These are phyloP conservation scores for Caloenas nicobarica DNA, from an alignment of 2,113 vertebrate species.

Conservation along the genomic window DNA sequence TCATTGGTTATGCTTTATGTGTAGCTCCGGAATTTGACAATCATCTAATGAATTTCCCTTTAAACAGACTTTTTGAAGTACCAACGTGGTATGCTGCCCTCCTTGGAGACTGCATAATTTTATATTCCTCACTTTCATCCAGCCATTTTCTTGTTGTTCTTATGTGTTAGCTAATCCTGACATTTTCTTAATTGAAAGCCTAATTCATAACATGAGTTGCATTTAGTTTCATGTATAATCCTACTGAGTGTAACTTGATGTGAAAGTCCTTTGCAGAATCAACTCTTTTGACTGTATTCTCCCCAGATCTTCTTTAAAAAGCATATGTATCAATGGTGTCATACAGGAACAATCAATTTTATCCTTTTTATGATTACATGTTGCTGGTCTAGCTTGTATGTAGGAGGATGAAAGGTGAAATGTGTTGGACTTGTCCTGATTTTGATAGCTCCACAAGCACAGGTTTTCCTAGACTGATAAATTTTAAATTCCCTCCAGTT, in stretches of 20 bases:
- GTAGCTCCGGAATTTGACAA: neutral
- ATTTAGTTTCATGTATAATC: neutral
- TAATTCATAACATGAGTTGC: neutral
- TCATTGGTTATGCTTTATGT: slow-evolving; percentile 10
- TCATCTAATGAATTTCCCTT: neutral
- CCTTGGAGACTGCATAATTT: neutral
- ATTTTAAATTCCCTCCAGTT: neutral
- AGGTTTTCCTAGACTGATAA: neutral
- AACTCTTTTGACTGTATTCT: neutral
- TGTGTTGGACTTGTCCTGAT: neutral
- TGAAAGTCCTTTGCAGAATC: neutral
- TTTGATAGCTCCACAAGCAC: neutral
- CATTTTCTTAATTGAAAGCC: neutral
- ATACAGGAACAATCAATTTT: neutral
- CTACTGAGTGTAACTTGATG: neutral
- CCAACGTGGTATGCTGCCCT: neutral
- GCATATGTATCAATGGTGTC: neutral
- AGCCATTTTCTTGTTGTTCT: neutral
- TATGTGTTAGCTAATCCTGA: neutral
- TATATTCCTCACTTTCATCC: neutral
- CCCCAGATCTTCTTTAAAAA: neutral
- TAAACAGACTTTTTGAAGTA: neutral
- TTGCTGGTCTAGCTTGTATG: neutral
- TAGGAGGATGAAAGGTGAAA: neutral
- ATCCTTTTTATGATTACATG: neutral